Evolutionary conservation across 2,113 vertebrate genomes (phyloP).

Genomic region (Apistogramma diplotaenia): DNA sequence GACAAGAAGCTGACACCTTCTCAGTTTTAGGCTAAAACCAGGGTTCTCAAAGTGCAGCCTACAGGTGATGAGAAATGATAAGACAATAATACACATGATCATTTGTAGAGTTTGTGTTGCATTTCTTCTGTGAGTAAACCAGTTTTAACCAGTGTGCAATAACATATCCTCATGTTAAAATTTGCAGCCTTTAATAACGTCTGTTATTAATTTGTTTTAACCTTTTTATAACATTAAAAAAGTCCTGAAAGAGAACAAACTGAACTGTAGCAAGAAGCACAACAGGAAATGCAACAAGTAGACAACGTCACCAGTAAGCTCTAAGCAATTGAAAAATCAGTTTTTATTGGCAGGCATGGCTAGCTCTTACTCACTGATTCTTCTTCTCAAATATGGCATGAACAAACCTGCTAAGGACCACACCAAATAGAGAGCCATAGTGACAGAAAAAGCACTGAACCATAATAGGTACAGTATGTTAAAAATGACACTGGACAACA

Average conservation of each 20-base stretch:
- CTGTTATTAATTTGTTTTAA: neutral
- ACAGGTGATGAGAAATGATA: neutral
- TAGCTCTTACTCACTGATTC: neutral
- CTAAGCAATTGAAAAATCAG: neutral
- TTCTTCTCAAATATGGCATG: neutral
- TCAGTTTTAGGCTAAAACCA: neutral
- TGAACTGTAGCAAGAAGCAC: neutral
- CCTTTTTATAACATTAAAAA: neutral
- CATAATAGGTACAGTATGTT: conserved; percentile 39
- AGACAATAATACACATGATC: too few relatives aligned
- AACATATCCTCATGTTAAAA: too few relatives aligned
- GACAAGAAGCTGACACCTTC: neutral
- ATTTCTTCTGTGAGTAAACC: neutral
- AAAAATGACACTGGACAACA: conserved; percentile 54
- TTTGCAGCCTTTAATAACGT: too few relatives aligned
- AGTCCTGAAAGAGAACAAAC: neutral
- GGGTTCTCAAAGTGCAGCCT: neutral
- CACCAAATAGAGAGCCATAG: neutral
- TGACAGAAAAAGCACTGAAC: neutral
- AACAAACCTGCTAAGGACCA: neutral
- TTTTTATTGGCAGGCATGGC: neutral
- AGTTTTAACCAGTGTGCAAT: neutral
- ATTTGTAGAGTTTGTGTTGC: neutral
- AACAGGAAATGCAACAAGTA: neutral
- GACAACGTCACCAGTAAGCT: neutral